Conservation (phyloP, 1,140 invertebrate species). For the Liolophura sinensis region DNA sequence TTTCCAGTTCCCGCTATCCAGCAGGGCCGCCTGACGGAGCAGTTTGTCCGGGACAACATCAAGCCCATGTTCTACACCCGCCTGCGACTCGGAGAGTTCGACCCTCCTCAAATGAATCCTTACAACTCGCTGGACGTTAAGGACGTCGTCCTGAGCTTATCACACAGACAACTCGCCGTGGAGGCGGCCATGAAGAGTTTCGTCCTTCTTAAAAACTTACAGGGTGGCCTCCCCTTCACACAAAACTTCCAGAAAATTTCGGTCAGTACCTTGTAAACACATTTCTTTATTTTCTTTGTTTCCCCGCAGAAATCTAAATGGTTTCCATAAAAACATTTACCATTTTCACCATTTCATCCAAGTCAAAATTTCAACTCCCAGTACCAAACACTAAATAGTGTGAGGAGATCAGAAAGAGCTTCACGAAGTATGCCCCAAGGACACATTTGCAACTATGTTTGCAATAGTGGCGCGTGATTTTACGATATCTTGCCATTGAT, state of each 20-base stretch:
- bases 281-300: conserved; percentile 1
- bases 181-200: conserved; percentile 29
- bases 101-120: conserved; percentile 35
- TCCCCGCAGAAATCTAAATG: no score
- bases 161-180: conserved; percentile 25
- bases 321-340: no score
- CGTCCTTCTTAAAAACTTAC: conserved; percentile 35
- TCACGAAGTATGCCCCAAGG: no score
- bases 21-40: conserved; percentile 15
- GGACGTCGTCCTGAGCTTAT: conserved; percentile 24
- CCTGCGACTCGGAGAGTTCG: conserved; percentile 37
- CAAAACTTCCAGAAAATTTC: no score
- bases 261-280: not conserved
- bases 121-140: conserved; percentile 23
- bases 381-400: no score
- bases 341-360: no score
- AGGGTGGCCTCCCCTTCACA: conserved; percentile 14
- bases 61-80: conserved; percentile 38
- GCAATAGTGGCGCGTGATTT: no score
- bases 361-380: no score
- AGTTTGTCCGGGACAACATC: conserved; percentile 17
- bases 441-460: no score
- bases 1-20: conserved; percentile 16
- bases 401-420: no score
- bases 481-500: no score